A percentile compares a stretch with the other conserved stretches of the same genome.
Evolutionary conservation across 2,888 invertebrate species (phyloP).

Genomic region (Xanthia togata): DNA sequence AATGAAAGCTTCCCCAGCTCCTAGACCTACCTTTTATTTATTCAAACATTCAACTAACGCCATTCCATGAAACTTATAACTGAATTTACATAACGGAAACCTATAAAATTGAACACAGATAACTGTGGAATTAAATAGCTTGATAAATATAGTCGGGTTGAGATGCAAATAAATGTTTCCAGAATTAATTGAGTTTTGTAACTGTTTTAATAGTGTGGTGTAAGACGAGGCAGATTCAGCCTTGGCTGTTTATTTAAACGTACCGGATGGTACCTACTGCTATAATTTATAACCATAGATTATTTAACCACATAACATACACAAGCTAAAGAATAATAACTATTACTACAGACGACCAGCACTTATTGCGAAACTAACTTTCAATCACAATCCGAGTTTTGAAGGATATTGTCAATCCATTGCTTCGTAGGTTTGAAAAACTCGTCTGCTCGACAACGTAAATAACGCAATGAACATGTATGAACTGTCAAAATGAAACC

Average conservation of each 20-base stretch:
- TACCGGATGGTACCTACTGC: background rate
- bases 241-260: background rate
- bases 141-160: slow-evolving; percentile 33
- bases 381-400: too few relatives aligned
- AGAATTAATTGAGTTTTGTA: slow-evolving; percentile 25
- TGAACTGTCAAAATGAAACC: too few relatives aligned
- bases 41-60: slow-evolving; percentile 19
- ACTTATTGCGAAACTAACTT: too few relatives aligned
- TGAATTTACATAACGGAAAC: slow-evolving; percentile 47
- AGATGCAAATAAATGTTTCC: slow-evolving; percentile 25
- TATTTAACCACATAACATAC: background rate
- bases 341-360: background rate
- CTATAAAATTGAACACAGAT: slow-evolving; percentile 35
- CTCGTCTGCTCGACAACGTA: too few relatives aligned
- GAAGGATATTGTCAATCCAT: too few relatives aligned
- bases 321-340: background rate
- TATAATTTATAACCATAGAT: background rate
- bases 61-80: slow-evolving; percentile 36
- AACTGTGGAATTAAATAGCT: slow-evolving; percentile 39
- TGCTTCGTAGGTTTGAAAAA: too few relatives aligned
- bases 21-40: slow-evolving; percentile 24
- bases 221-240: background rate
- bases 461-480: too few relatives aligned
- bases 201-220: slow-evolving; percentile 1
- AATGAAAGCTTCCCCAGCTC: slow-evolving; percentile 1